Percentiles rank a stretch among this genome's conserved stretches.
Evolutionary conservation across 2,888 invertebrate species (phyloP).

Genomic region (Tenthredo distinguenda): DNA sequence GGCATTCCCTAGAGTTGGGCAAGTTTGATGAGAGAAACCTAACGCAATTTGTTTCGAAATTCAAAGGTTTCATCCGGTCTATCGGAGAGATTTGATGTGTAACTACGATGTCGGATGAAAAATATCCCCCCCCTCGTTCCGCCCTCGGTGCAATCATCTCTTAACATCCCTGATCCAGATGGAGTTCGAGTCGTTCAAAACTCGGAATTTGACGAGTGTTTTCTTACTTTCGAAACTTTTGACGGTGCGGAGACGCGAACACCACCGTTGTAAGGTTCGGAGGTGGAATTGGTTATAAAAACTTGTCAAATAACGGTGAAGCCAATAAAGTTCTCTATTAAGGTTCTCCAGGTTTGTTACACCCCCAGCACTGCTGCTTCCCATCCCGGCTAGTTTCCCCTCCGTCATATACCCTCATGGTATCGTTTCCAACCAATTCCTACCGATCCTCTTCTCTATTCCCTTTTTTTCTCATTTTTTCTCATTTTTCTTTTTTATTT

Average conservation of each 20-base stretch:
- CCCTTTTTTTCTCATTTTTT: neutral
- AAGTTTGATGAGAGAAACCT: constrained; percentile 13
- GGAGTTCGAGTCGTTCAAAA: constrained; percentile 24
- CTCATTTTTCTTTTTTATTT: neutral
- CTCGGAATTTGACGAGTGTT: constrained; percentile 39
- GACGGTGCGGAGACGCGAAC: neutral
- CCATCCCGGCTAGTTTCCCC: constrained; percentile 4
- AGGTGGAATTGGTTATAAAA: constrained; percentile 50
- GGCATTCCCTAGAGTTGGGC: neutral
- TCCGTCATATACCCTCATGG: constrained; percentile 27
- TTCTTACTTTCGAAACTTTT: constrained; percentile 43
- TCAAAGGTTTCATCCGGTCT: constrained; percentile 11
- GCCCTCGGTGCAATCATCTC: constrained; percentile 3
- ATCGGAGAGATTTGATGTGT: neutral
- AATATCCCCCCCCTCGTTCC: neutral
- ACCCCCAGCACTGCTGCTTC: constrained; percentile 31
- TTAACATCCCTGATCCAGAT: constrained; percentile 33
- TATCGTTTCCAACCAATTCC: constrained; percentile 42
- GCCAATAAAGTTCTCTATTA: constrained; percentile 53
- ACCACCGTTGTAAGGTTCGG: constrained; percentile 30
- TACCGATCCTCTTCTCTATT: neutral
- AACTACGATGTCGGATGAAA: neutral
- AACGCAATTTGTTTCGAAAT: constrained; percentile 7
- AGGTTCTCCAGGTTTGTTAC: constrained; percentile 50
- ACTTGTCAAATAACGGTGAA: constrained; percentile 52